These are phyloP conservation scores for Strigamia maritima DNA, from an alignment of 2,888 invertebrate species.

Conservation along the genomic window DNA sequence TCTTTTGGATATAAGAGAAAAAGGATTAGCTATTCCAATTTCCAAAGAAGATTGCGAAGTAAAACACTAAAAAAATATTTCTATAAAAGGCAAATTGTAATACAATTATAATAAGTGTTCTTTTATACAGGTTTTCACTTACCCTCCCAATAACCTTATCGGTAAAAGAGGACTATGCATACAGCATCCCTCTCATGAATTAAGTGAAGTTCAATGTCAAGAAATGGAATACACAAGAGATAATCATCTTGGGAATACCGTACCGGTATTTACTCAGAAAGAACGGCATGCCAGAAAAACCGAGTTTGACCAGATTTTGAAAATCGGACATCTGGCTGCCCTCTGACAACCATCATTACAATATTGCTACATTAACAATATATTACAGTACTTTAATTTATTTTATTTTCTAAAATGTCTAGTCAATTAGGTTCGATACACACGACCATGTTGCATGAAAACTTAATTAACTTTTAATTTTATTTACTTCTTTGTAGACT, in stretches of 20 bases:
- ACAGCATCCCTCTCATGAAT: slow-evolving; percentile 48
- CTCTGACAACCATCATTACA: no score
- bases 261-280: no score
- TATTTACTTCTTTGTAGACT: no score
- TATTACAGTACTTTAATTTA: no score
- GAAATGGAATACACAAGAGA: slow-evolving; percentile 51
- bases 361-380: no score
- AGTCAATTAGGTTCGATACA: no score
- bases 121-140: background rate
- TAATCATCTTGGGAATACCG: slow-evolving; percentile 53
- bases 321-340: no score
- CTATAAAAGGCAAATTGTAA: background rate
- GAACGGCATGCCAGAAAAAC: no score
- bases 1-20: background rate
- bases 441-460: no score
- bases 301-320: no score
- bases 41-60: slow-evolving; percentile 8
- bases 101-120: background rate
- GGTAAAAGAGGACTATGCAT: slow-evolving; percentile 51
- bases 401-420: no score
- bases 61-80: background rate
- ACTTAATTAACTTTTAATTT: no score
- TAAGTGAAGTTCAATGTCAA: slow-evolving; percentile 51
- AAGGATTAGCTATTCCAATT: slow-evolving; percentile 8
- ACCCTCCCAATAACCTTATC: slow-evolving; percentile 47